phyloP scores from a whole-genome alignment of 35 echinoderm and acorn worm species.

The Ophioderma brevispina region DNA sequence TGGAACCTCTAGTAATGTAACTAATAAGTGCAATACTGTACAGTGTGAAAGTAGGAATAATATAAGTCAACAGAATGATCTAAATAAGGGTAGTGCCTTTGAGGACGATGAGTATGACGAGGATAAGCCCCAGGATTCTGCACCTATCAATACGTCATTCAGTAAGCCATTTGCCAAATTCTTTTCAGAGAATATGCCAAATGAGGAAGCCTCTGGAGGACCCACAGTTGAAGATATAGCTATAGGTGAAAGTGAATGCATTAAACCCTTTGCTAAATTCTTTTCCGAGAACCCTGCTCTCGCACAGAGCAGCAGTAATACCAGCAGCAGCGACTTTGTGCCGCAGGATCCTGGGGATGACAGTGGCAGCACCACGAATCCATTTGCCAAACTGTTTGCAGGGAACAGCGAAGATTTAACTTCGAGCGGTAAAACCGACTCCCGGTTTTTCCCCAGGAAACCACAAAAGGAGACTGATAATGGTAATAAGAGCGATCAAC shows the following conservation, averaged over 20 bases:
- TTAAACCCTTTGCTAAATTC: background rate
- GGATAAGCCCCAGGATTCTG: background rate
- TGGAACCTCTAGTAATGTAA: conserved; percentile 22
- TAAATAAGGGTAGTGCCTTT: conserved; percentile 48
- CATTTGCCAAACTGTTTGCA: background rate
- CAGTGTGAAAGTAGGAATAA: conserved; percentile 9
- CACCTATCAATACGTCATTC: background rate
- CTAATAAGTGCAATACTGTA: conserved; percentile 24
- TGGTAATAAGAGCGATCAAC: background rate
- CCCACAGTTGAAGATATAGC: background rate
- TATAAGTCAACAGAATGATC: conserved; percentile 45
- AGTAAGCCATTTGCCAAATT: conserved; percentile 6
- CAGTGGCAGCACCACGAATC: background rate
- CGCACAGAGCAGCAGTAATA: background rate
- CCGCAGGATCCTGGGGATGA: background rate
- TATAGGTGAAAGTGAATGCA: background rate
- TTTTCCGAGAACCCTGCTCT: background rate
- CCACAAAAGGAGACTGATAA: background rate
- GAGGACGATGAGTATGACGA: background rate
- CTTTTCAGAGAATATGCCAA: background rate
- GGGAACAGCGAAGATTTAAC: background rate
- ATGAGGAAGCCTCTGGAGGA: background rate
- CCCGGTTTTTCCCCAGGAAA: background rate
- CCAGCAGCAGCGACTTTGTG: background rate
- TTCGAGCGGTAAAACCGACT: background rate